Evolutionary conservation across 1,140 invertebrate genomes (phyloP), one percentile per base, ranked within the genome.

Genomic region (Mizuhopecten yessoensis): DNA sequence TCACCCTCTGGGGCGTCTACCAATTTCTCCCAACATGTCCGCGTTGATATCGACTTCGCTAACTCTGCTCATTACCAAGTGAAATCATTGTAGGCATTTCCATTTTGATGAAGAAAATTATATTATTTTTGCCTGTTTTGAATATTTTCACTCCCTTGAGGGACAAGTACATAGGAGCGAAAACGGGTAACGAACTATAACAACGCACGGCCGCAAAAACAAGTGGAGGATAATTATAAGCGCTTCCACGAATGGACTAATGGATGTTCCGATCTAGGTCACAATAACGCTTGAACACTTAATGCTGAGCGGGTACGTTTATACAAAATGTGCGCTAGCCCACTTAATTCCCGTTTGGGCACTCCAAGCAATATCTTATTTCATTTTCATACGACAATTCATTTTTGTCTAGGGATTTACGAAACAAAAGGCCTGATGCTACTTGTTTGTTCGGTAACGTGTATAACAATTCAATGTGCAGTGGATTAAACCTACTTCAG

Each of bases 111-210:
- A 75, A 75, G 57, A 75, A 75, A 75, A 75, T 75, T 75, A 29
- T 75, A 75, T n/a, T n/a, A 17, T 75, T 75, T 75, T 75, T 29
- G 3, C 23, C 57, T n/a, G n/a, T 75, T 75, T 75, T 75, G 57
- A 75, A 75, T 75, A 75, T 75, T n/a, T 75, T 75, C 5, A 75
- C 57, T 75, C 57, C 57, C 57, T 7, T n/a, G 57, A 75, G 57
- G 23, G n/a, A 7, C 9, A 29, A n/a, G 2, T 57, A 57, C 17
- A 20, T 57, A 15, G 45, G 17, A 23, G 36, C 2, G 45, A 57
- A 57, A 39, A 7, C 13, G 36, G 13, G 36, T 39, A 39, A 39
- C 36, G 36, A 39, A 39, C 36, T 39, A 39, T 5, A 39, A 39
- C 36, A 39, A 13, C 36, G 20, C 45, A 57, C 2, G 45, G 23